phyloP scores from a whole-genome alignment of 2,888 invertebrate species.

The Scaptomyza reducta region DNA sequence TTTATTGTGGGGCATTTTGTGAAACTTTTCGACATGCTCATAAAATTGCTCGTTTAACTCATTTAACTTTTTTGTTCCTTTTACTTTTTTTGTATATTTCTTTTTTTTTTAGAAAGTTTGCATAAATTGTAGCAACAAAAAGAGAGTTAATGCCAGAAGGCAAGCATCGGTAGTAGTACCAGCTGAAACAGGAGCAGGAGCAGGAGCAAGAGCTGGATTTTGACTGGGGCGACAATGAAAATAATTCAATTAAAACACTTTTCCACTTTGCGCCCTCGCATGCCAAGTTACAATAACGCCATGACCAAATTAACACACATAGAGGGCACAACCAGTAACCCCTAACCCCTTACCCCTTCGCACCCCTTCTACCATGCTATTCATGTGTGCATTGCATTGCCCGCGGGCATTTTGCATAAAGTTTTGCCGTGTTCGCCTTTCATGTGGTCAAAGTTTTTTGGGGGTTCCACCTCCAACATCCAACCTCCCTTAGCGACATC shows the following conservation, averaged over 20 bases:
- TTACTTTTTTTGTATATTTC: constrained; percentile 35
- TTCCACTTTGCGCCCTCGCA: constrained; percentile 76
- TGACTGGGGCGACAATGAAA: constrained; percentile 76
- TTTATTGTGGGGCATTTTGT: constrained; percentile 65
- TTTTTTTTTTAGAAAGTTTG: constrained; percentile 63
- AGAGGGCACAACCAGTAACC: constrained; percentile 12
- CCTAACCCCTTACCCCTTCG: not conserved
- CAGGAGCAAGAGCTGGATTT: constrained; percentile 12
- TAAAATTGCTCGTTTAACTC: constrained; percentile 82
- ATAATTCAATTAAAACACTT: constrained; percentile 84
- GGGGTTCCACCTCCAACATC: not conserved
- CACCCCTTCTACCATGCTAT: not conserved
- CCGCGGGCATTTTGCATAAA: constrained; percentile 73
- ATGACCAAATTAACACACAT: constrained; percentile 79
- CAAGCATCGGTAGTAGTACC: constrained; percentile 38
- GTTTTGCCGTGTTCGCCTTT: constrained; percentile 57
- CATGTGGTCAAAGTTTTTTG: constrained; percentile 72
- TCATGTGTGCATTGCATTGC: constrained; percentile 52
- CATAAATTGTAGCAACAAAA: constrained; percentile 73
- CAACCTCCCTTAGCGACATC: constrained; percentile 63
- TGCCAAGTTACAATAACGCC: constrained; percentile 82
- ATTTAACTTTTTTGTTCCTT: constrained; percentile 73
- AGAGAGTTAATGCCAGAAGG: constrained; percentile 64
- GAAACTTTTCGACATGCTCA: constrained; percentile 74
- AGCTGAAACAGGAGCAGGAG: not conserved